phyloP scores from a whole-genome alignment of 2,888 invertebrate genomes.

The Drosophila meridiana region DNA sequence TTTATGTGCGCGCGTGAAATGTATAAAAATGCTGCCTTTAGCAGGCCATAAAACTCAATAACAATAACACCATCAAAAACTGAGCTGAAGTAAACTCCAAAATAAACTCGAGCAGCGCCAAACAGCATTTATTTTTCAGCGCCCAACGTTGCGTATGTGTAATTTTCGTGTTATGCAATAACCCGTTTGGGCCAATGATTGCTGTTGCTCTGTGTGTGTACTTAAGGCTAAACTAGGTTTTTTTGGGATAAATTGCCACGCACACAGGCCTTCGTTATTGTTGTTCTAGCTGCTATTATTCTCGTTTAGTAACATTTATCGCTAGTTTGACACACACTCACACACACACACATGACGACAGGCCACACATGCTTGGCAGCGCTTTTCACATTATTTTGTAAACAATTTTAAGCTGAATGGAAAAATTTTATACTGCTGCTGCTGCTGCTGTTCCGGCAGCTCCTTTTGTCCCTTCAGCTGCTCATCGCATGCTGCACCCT shows the following conservation, averaged over 20 bases:
- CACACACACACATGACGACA: constrained; percentile 25
- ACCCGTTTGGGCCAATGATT: constrained; percentile 48
- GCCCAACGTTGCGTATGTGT: constrained; percentile 60
- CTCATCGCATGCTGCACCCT: constrained; percentile 75
- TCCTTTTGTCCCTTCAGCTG: constrained; percentile 27
- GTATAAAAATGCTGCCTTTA: constrained; percentile 73
- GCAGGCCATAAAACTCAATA: constrained; percentile 64
- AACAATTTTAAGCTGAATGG: constrained; percentile 80
- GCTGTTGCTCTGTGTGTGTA: constrained; percentile 58
- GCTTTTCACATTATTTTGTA: constrained; percentile 81
- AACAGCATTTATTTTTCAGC: constrained; percentile 10
- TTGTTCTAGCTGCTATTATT: constrained; percentile 56
- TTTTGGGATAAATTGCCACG: constrained; percentile 46
- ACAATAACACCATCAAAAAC: background rate
- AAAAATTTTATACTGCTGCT: constrained; percentile 74
- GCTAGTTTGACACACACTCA: constrained; percentile 69
- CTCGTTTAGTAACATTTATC: constrained; percentile 78
- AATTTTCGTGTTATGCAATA: constrained; percentile 50
- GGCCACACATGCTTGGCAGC: constrained; percentile 77
- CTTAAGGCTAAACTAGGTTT: constrained; percentile 35
- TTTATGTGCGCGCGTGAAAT: constrained; percentile 78
- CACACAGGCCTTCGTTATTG: constrained; percentile 38
- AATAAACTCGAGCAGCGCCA: constrained; percentile 7
- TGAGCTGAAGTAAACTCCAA: background rate
- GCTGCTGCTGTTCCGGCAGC: constrained; percentile 13